Conservation (phyloP, 1,140 invertebrate species). For the Drosophila dunni region DNA sequence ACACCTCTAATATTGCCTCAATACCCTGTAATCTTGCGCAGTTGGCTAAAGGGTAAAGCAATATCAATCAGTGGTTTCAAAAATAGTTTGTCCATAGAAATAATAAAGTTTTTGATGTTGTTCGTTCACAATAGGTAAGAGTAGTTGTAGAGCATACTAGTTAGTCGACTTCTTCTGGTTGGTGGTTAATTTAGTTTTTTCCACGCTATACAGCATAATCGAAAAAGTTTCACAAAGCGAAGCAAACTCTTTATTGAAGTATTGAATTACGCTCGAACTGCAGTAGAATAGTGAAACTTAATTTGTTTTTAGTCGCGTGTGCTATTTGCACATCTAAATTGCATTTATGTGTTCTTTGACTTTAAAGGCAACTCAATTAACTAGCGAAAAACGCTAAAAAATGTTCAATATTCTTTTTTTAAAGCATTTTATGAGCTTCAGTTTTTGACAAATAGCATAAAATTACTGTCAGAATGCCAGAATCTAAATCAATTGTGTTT, state of each 20-base stretch:
- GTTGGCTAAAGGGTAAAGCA: not conserved
- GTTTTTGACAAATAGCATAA: no score
- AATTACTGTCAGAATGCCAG: no score
- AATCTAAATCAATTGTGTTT: no score
- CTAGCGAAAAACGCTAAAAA: not conserved
- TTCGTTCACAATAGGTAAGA: no score
- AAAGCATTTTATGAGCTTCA: no score
- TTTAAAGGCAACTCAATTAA: not conserved
- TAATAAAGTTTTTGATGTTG: no score
- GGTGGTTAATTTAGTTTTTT: slow-evolving; percentile 10
- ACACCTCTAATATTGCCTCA: not conserved
- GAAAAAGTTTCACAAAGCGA: slow-evolving; percentile 28
- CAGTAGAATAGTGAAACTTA: slow-evolving; percentile 6
- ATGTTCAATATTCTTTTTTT: no score
- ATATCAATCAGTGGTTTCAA: not conserved
- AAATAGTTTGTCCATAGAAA: no score
- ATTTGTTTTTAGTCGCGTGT: not conserved
- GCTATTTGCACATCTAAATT: not conserved
- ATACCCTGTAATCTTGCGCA: slow-evolving; percentile 7
- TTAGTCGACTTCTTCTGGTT: not conserved
- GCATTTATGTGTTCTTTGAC: not conserved
- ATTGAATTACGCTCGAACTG: slow-evolving; percentile 10
- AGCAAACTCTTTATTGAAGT: not conserved
- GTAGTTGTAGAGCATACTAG: not conserved
- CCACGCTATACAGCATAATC: slow-evolving; percentile 23